Percentiles rank a stretch among this genome's conserved stretches.
phyloP scores from a whole-genome alignment of 2,797 vertebrate species.

The Scolopax bukidnonensis region DNA sequence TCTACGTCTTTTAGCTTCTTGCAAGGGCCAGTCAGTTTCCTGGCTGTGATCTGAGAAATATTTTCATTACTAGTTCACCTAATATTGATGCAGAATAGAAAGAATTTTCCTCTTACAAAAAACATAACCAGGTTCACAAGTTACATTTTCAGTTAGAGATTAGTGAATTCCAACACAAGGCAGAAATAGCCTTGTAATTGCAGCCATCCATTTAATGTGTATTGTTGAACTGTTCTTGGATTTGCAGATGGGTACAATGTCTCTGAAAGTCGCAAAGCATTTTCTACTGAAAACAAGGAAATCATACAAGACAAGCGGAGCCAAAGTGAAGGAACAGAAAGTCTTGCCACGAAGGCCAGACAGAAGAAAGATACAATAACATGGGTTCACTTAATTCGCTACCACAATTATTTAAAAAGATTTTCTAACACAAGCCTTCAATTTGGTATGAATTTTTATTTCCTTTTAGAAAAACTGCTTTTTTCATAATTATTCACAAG shows the following conservation, averaged over 20 bases:
- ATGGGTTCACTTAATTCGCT: conserved; percentile 82
- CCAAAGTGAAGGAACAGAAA: neutral
- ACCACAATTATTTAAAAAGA: conserved; percentile 80
- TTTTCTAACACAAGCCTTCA: conserved; percentile 74
- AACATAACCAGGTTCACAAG: neutral
- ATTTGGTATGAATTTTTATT: conserved; percentile 70
- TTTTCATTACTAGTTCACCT: neutral
- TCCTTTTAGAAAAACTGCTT: neutral
- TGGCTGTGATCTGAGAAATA: neutral
- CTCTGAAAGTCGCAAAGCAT: neutral
- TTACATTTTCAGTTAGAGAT: neutral
- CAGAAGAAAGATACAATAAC: conserved; percentile 59
- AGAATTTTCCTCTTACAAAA: neutral
- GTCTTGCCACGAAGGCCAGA: neutral
- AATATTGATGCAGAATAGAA: neutral
- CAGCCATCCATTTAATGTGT: neutral
- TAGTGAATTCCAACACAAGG: neutral
- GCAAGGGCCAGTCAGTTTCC: neutral
- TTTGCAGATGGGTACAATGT: conserved; percentile 68
- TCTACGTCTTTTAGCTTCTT: neutral
- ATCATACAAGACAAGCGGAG: neutral
- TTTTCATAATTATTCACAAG: neutral
- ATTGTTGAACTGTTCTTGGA: neutral
- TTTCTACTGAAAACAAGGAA: neutral
- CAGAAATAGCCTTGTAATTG: neutral